phyloP scores from a whole-genome alignment of 2,888 invertebrate species.

The Xestoiulus laeticollis region DNA sequence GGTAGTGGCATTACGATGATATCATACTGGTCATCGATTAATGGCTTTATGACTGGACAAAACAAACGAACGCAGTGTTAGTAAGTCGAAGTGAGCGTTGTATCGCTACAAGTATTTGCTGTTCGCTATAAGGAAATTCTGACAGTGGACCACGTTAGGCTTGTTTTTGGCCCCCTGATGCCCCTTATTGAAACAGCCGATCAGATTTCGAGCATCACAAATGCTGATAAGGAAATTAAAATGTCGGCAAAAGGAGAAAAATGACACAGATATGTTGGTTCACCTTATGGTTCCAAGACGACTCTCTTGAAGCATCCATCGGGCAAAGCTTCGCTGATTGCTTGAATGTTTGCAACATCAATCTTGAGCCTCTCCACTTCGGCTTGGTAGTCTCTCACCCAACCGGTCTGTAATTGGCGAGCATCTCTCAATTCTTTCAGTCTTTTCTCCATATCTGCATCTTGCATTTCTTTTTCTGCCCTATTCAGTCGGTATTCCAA shows the following conservation, averaged over 20 bases:
- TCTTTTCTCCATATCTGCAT: conserved; percentile 79
- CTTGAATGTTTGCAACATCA: conserved; percentile 84
- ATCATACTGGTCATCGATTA: neutral
- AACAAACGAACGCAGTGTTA: neutral
- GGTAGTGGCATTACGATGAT: neutral
- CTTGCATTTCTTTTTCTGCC: conserved; percentile 76
- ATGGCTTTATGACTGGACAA: neutral
- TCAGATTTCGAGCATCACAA: neutral
- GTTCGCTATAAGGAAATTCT: neutral
- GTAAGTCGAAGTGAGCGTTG: neutral
- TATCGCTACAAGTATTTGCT: neutral
- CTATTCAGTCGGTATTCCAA: conserved; percentile 74
- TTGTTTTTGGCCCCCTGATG: neutral
- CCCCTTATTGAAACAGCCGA: neutral
- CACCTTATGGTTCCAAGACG: conserved; percentile 74
- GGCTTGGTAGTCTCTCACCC: conserved; percentile 81
- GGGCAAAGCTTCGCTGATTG: conserved; percentile 82
- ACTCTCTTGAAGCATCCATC: conserved; percentile 79
- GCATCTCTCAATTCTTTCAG: conserved; percentile 78
- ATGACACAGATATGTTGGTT: neutral
- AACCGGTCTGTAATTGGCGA: conserved; percentile 72
- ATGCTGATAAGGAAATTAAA: neutral
- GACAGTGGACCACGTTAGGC: neutral
- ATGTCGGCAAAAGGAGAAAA: conserved; percentile 11
- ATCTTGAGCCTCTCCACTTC: conserved; percentile 75